Conservation (phyloP, 2,888 invertebrate species). For the Lamellibrachia columna region DNA sequence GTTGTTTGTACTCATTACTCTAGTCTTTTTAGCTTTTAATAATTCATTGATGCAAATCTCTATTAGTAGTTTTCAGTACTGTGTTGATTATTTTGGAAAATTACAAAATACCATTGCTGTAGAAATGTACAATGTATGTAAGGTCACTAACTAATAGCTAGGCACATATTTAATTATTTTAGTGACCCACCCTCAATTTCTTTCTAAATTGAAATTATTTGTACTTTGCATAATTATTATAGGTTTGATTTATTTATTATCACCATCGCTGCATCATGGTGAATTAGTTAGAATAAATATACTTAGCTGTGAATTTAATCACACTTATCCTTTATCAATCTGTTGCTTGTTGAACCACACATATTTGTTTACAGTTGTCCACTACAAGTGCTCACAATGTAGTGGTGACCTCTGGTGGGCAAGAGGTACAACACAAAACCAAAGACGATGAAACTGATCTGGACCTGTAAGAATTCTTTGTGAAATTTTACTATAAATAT, state of each 20-base stretch:
- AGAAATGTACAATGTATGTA: too few species aligned
- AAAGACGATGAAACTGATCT: background rate
- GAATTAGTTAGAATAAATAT: background rate
- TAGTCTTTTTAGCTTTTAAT: background rate
- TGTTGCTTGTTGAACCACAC: background rate
- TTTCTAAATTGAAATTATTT: too few species aligned
- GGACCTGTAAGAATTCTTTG: background rate
- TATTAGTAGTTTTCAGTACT: too few species aligned
- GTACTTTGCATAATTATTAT: background rate
- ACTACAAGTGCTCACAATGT: background rate
- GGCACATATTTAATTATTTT: too few species aligned
- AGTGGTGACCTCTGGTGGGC: slow-evolving; percentile 2
- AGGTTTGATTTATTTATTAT: background rate
- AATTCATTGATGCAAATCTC: background rate
- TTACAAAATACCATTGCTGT: too few species aligned
- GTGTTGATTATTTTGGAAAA: too few species aligned
- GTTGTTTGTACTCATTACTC: background rate
- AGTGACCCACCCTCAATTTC: too few species aligned
- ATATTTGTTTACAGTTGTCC: background rate
- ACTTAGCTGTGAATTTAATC: background rate
- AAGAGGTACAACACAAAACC: background rate
- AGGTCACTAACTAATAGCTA: too few species aligned
- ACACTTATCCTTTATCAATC: background rate
- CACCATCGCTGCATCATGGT: background rate
- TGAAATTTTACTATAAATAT: background rate